Evolutionary conservation across 2,113 vertebrate species (phyloP).

Genomic region (Psittacus erithacus): DNA sequence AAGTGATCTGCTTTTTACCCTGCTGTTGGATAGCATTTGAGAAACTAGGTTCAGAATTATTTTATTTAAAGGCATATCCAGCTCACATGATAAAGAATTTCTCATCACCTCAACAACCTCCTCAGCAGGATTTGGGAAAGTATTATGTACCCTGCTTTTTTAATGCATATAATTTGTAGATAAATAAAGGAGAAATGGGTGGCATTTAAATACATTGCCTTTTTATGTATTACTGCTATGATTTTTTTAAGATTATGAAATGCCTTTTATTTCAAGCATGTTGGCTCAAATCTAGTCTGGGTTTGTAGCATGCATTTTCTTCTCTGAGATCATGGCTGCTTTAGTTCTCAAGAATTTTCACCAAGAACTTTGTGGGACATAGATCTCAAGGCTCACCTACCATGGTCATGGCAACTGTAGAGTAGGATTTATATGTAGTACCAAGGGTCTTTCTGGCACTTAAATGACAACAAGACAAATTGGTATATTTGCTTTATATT

Average conservation of each 20-base stretch:
- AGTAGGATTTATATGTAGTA: background rate
- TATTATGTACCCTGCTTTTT: background rate
- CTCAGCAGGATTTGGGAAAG: background rate
- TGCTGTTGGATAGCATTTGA: background rate
- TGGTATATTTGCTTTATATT: background rate
- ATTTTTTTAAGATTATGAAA: background rate
- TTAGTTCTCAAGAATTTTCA: background rate
- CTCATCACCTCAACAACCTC: background rate
- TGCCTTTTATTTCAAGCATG: background rate
- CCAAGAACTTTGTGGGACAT: background rate
- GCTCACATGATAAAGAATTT: background rate
- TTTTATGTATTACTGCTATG: background rate
- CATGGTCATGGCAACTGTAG: background rate
- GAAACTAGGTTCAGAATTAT: background rate
- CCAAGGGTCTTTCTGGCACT: background rate
- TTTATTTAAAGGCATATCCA: background rate
- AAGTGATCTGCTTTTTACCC: background rate
- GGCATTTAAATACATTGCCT: background rate
- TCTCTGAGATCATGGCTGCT: background rate
- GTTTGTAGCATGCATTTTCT: background rate
- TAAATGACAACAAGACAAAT: background rate
- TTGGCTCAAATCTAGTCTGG: background rate
- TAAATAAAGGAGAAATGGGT: background rate
- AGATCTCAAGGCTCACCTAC: background rate
- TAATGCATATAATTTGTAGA: background rate